A percentile compares a stretch with the other conserved stretches of the same genome.
phyloP scores from a whole-genome alignment of 2,888 invertebrate genomes.

The Eupithecia exiguata region DNA sequence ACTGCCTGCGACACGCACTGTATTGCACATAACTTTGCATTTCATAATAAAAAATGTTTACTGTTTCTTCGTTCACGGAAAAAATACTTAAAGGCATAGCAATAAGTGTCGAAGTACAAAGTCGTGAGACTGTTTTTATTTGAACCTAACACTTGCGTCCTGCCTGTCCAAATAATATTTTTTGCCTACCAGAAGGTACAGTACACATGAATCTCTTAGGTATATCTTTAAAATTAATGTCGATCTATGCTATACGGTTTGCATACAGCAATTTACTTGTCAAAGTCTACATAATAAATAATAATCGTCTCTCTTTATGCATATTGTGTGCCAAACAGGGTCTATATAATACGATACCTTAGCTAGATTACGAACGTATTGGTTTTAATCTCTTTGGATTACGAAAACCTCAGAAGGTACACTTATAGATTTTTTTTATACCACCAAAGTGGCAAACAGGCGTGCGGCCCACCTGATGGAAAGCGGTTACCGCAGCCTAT shows the following conservation, averaged over 20 bases:
- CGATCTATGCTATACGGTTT: not conserved
- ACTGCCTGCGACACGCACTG: not conserved
- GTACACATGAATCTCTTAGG: not conserved
- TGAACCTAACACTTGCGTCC: not conserved
- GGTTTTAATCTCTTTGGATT: too few relatives aligned
- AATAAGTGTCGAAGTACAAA: not conserved
- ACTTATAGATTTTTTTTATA: too few relatives aligned
- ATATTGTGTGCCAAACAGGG: too few relatives aligned
- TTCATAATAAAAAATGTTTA: constrained; percentile 3
- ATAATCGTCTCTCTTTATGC: too few relatives aligned
- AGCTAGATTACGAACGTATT: too few relatives aligned
- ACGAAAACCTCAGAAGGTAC: too few relatives aligned
- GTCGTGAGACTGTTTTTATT: not conserved
- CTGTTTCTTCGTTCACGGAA: not conserved
- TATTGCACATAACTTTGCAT: not conserved
- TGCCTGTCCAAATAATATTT: not conserved
- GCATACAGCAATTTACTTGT: not conserved
- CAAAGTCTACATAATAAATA: too few relatives aligned
- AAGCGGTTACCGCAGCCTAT: too few relatives aligned
- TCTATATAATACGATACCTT: too few relatives aligned
- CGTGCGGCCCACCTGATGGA: too few relatives aligned
- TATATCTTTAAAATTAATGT: not conserved
- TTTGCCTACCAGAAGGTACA: too few relatives aligned
- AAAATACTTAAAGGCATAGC: not conserved
- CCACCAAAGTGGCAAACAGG: too few relatives aligned